These are phyloP conservation scores for Hucho hucho DNA, from an alignment of 2,113 vertebrate species.

Conservation along the genomic window DNA sequence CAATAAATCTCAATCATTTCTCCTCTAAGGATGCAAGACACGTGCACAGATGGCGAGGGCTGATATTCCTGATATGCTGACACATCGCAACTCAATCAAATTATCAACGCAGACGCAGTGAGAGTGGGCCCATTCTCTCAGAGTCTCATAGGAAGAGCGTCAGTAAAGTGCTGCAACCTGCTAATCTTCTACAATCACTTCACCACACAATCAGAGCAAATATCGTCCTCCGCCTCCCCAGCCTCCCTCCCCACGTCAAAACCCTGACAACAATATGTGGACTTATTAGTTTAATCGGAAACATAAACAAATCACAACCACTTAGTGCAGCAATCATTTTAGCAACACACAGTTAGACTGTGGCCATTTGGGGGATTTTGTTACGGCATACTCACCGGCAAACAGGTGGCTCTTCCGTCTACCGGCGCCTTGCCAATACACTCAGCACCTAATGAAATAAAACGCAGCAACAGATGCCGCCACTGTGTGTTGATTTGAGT, in stretches of 20 bases:
- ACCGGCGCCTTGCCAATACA: constrained; percentile 50
- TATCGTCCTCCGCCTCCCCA: constrained; percentile 41
- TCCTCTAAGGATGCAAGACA: constrained; percentile 48
- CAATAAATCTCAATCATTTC: constrained; percentile 69
- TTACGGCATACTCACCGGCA: constrained; percentile 25
- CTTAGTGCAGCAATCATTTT: constrained; percentile 61
- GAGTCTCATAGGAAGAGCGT: constrained; percentile 49
- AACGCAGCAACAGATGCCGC: constrained; percentile 62
- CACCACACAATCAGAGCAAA: constrained; percentile 53
- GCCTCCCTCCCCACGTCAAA: constrained; percentile 36
- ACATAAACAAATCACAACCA: constrained; percentile 69
- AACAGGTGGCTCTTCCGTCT: constrained; percentile 63
- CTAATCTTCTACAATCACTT: constrained; percentile 55
- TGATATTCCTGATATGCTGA: constrained; percentile 58
- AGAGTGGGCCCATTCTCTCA: constrained; percentile 28
- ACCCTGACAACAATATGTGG: constrained; percentile 56
- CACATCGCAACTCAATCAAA: constrained; percentile 66
- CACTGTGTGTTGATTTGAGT: constrained; percentile 55
- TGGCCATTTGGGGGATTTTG: constrained; percentile 39
- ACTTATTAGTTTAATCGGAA: constrained; percentile 65
- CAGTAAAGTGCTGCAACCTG: constrained; percentile 50
- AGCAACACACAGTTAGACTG: constrained; percentile 44
- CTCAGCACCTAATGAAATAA: constrained; percentile 57
- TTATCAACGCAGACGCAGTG: not conserved
- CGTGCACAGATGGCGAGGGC: constrained; percentile 61